phyloP scores from a whole-genome alignment of 2,797 vertebrate species.

The Brachyrhaphis roseni region DNA sequence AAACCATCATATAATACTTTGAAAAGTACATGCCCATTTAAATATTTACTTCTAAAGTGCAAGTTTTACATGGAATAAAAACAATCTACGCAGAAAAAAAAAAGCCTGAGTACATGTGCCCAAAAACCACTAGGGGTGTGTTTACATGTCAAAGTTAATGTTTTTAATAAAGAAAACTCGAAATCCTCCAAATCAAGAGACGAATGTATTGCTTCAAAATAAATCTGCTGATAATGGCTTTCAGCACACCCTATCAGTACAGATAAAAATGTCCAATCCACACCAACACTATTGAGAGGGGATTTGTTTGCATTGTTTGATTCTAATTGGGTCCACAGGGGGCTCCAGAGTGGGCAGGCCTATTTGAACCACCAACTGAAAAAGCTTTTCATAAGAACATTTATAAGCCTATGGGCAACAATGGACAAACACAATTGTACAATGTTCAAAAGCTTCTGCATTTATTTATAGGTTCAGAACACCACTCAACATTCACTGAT shows the following conservation, averaged over 20 bases:
- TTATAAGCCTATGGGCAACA: constrained; percentile 52
- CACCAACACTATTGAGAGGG: constrained; percentile 51
- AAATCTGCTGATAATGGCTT: constrained; percentile 30
- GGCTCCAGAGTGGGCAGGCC: constrained; percentile 42
- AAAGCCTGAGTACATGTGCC: not conserved
- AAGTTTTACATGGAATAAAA: not conserved
- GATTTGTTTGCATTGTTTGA: constrained; percentile 64
- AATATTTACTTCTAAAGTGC: not conserved
- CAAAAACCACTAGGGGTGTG: not conserved
- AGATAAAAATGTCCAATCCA: constrained; percentile 52
- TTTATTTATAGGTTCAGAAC: constrained; percentile 28
- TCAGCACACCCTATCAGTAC: constrained; percentile 27
- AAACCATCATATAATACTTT: not conserved
- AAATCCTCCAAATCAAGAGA: constrained; percentile 28
- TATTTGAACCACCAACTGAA: constrained; percentile 45
- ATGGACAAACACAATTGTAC: constrained; percentile 32
- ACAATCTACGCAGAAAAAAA: not conserved
- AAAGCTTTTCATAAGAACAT: constrained; percentile 47
- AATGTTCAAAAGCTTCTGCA: constrained; percentile 34
- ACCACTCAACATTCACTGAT: constrained; percentile 29
- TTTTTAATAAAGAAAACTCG: not conserved
- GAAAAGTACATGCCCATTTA: not conserved
- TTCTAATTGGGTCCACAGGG: constrained; percentile 75
- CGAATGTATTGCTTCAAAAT: constrained; percentile 32
- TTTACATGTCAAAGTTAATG: constrained; percentile 6